Base-by-base conservation (phyloP, 2,113 vertebrate species). In the Aspidoscelis tigris region DNA sequence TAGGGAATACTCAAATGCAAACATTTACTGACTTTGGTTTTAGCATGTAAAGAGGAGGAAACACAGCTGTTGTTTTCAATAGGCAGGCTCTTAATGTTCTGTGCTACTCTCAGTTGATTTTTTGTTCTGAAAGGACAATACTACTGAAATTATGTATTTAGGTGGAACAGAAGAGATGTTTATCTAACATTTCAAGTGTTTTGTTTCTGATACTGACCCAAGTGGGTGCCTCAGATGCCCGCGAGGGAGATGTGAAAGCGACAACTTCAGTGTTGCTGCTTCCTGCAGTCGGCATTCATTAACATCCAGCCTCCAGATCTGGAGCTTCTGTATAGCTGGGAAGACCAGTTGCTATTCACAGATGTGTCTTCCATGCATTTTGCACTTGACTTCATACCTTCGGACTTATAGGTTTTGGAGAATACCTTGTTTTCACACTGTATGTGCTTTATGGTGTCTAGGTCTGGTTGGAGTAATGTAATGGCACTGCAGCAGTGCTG, bases 381-480 rank as follows among this genome's bases (percentile, higher is more conserved):
- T 53, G 41, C 26, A 73, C 43, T 82, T 64, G 70, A 82, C 53
- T 72, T 73, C 39, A 26, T 82, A 43, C 71, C 80, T 93, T 88
- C 90, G 1, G 83, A 84, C 84, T 87, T 84, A 47, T 70, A 0
- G 90, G 85, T 69, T 90, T 93, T 90, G 86, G 90, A 89, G 68
- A 74, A 82, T 3, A 66, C 75, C 43, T 4, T 80, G 88, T 88
- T 93, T 92, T 84, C 94, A 96, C 94, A 94, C 94, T 90, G 91
- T 20, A 90, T 14, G 94, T 96, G 94, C 95, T 93, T 68, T 55
- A 88, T 44, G 91, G 91, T 90, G 92, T 88, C 87, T 80, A 90
- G 91, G 88, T 84, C 88, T 90, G 93, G 71, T 65, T 66, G 55
- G 77, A 92, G 87, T 92, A 89, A 94, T 93, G 87, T 87, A 94